A percentile compares a stretch with the other conserved stretches of the same genome.
Evolutionary conservation across 1,140 invertebrate genomes (phyloP).

Genomic region (Fopius arisanus): DNA sequence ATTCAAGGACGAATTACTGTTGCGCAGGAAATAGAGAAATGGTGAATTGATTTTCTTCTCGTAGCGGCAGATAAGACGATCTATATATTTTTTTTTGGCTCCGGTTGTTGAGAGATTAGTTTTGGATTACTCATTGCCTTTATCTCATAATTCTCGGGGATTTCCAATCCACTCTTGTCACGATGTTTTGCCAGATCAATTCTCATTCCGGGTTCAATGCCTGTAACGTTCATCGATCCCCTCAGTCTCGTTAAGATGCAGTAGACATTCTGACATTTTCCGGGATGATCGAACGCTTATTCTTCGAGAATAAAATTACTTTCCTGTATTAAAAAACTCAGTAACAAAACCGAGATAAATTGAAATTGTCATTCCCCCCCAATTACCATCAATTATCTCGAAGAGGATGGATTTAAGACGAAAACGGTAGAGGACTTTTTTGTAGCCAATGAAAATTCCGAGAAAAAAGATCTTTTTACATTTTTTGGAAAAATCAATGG

Average conservation of each 20-base stretch:
- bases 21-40: too few relatives aligned
- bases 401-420: too few relatives aligned
- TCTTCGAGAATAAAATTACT: background rate
- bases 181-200: background rate
- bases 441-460: too few relatives aligned
- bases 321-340: background rate
- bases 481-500: too few relatives aligned
- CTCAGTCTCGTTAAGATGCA: background rate
- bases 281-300: background rate
- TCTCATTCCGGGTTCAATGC: slow-evolving; percentile 9
- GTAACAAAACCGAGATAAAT: too few relatives aligned
- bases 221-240: background rate
- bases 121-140: background rate
- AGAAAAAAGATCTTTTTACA: too few relatives aligned
- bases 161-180: background rate
- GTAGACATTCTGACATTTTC: background rate
- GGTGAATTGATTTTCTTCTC: too few relatives aligned
- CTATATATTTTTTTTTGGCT: background rate
- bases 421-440: too few relatives aligned
- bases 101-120: background rate
- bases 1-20: too few relatives aligned
- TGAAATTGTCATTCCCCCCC: too few relatives aligned
- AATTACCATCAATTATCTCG: too few relatives aligned
- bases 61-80: too few relatives aligned
- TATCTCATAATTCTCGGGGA: background rate